These are phyloP conservation scores for Pungitius pungitius DNA, from an alignment of 2,113 vertebrate genomes.

Conservation along the genomic window DNA sequence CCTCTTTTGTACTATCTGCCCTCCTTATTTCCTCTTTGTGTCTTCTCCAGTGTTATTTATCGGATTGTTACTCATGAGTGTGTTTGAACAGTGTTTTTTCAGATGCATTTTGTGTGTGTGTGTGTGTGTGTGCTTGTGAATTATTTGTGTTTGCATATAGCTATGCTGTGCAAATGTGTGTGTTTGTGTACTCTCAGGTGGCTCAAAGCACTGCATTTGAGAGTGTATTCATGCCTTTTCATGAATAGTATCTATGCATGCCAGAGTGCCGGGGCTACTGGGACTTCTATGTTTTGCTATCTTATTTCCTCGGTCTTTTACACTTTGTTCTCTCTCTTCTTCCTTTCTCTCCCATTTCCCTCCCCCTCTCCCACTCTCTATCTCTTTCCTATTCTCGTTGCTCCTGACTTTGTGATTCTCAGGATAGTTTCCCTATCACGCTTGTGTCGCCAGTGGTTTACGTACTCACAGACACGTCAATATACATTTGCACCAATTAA, in stretches of 20 bases:
- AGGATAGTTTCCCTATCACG: conserved; percentile 41
- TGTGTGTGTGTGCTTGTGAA: background rate
- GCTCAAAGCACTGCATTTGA: conserved; percentile 54
- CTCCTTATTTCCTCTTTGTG: conserved; percentile 8
- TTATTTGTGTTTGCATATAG: conserved; percentile 25
- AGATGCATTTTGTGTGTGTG: background rate
- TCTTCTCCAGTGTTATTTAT: conserved; percentile 15
- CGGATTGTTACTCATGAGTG: background rate
- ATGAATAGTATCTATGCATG: conserved; percentile 65
- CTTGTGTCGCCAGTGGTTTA: no score
- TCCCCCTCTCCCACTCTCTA: conserved; percentile 2
- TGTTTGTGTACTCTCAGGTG: conserved; percentile 60
- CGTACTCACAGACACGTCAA: conserved; percentile 15
- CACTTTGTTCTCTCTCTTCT: conserved; percentile 17
- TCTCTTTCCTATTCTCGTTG: background rate
- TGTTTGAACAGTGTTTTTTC: conserved; percentile 30
- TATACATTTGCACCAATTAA: conserved; percentile 11
- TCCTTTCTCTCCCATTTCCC: conserved; percentile 11
- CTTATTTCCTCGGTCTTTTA: conserved; percentile 20
- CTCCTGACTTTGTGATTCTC: conserved; percentile 32
- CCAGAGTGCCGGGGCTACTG: conserved; percentile 54
- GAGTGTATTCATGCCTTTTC: conserved; percentile 56
- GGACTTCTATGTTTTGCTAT: conserved; percentile 11
- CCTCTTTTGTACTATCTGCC: background rate
- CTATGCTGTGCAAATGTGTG: background rate